Base-by-base conservation (phyloP, 2,888 invertebrate species). In the Lysandra coridon region DNA sequence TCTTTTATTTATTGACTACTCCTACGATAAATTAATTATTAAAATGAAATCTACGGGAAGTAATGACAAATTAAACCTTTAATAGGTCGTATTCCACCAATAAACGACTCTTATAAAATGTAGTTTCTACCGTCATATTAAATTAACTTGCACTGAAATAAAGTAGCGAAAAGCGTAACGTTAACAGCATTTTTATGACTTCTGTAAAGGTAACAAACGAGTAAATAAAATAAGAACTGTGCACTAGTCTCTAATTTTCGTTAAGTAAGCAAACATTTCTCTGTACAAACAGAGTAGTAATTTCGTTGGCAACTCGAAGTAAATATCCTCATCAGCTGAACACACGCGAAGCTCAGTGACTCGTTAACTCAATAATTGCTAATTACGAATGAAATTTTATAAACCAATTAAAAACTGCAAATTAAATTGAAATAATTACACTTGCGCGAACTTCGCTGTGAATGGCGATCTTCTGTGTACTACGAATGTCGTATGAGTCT, bases 321-420 rank as follows among this genome's bases (percentile, higher is more conserved):
- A 76, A 76, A 76, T 76, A 78, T 73, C 78, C 73, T 78, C 78
- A 73, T 73, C 78, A 73, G 33, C 62, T 60, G 64, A 30, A 64
- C 78, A 81, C 78, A 79, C 74, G 80, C 73, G 49, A 79, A 78
- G 64, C 75, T 78, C 77, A 64, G 79, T 74, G 62, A 37, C 78
- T 77, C 81, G 73, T 81, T 80, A 80, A 81, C 78, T 57, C 78
- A 80, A 80, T 73, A 79, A 81, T 79, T 79, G 81, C 80, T 79
- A 78, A 76, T 78, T 80, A 81, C 74, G 80, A 81, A 81, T 79
- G 78, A 78, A 78, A 75, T 78, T 81, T 79, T 78, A 80, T 73
- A 62, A 77, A 74, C 78, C 79, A 81, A 81, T 81, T 78, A 81
- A 74, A 80, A 80, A 49, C 53, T 53, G 76, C 53, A 12, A 76